Evolutionary conservation across 2,888 invertebrate genomes (phyloP), one percentile per base, ranked within the genome.

Genomic region (Tridacna gigas): DNA sequence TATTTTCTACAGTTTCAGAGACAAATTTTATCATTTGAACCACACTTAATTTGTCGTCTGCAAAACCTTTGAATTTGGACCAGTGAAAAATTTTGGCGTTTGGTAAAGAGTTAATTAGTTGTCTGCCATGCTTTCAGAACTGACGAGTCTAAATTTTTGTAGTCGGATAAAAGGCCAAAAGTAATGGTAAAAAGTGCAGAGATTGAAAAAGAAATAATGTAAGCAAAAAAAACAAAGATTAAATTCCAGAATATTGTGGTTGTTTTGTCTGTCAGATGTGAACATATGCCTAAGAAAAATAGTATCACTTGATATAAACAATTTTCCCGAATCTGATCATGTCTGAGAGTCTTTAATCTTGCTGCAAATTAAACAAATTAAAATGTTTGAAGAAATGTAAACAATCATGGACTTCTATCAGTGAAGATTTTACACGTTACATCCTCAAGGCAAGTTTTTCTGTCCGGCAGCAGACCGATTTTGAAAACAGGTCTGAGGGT

Each of bases 351-450:
- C 74, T 61, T 61, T 77, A 83, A 83, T 83, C 83, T 83, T 77
- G 37, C 20, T 79, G 71, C 84, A 79, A 84, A 80, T 82, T 80
- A 80, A 78, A 80, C 80, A 80, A 80, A 76, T 80, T 80, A 71
- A 71, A 76, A 76, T 77, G 77, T 77, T 80, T 81, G 81, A 81
- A 77, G 77, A 63, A 77, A 77, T 51, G 51, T 77, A 81, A 81
- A 77, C 71, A 81, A 67, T 77, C 71, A 74, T 74, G 51, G 74
- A 61, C 28, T 37, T 37, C 37, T 37, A 37, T 37, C 37, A 4
- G 37, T 37, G 37, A 37, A 37, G 37, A 37, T 37, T 63, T 63
- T 56, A 20, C 56, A 56, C 15, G 11, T 56, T 56, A 20, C 56
- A 20, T 56, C 56, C 56, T 56, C 3, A 56, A 56, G 56, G 37